A percentile compares a stretch with the other conserved stretches of the same genome.
These are phyloP conservation scores for Antedon mediterranea DNA, from an alignment of 53 echinoderm and acorn worm genomes.

Conservation along the genomic window DNA sequence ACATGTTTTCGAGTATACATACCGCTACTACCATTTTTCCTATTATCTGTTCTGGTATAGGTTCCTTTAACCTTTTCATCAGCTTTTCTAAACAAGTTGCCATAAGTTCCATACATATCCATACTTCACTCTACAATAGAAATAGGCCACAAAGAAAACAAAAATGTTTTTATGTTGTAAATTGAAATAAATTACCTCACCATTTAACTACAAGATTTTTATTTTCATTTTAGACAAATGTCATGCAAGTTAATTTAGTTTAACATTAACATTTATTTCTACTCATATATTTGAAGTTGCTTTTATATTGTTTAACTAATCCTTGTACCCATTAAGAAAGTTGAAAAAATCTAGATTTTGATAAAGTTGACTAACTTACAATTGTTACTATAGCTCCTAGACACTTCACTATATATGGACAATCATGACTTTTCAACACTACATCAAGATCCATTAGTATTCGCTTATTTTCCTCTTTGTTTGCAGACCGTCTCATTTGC, in stretches of 20 bases:
- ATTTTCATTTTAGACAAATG: too few relatives aligned
- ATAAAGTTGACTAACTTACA: constrained; percentile 45
- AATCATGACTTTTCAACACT: constrained; percentile 93
- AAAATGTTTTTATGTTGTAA: too few relatives aligned
- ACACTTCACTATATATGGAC: constrained; percentile 99
- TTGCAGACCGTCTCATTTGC: constrained; percentile 99
- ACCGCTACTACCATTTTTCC: constrained; percentile 98
- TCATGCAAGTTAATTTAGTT: too few relatives aligned
- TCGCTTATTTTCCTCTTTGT: constrained; percentile 92
- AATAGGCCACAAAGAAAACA: background rate
- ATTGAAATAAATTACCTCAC: too few relatives aligned
- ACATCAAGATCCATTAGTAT: constrained; percentile 95
- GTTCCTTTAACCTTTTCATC: constrained; percentile 79
- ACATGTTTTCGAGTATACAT: too few relatives aligned
- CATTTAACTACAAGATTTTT: too few relatives aligned
- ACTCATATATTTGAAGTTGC: too few relatives aligned
- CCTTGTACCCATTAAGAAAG: too few relatives aligned
- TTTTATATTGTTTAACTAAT: too few relatives aligned
- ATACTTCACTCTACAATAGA: constrained; percentile 82
- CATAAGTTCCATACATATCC: constrained; percentile 99
- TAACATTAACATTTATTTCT: too few relatives aligned
- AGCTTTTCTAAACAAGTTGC: constrained; percentile 95
- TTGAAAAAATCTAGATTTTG: too few relatives aligned
- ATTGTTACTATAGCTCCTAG: constrained; percentile 86
- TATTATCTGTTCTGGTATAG: constrained; percentile 92